Conservation (phyloP, 1,140 invertebrate species). For the Drosophila varians region DNA sequence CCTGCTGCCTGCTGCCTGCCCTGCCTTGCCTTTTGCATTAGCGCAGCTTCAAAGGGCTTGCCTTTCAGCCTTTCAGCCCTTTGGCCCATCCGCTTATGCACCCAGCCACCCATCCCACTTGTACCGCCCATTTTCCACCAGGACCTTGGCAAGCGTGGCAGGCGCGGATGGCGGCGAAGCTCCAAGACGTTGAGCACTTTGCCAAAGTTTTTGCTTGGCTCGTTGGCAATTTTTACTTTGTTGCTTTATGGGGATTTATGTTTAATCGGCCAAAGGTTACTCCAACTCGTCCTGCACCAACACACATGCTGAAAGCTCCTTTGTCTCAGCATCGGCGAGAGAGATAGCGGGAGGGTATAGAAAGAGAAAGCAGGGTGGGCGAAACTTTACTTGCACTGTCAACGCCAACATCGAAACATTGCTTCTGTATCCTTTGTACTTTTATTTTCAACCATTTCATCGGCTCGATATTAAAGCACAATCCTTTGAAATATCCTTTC, state of each 20-base stretch:
- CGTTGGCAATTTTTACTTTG: constrained; percentile 81
- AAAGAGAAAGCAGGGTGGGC: background rate
- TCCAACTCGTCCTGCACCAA: constrained; percentile 8
- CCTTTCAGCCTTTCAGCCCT: background rate
- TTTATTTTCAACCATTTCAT: background rate
- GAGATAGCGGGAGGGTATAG: background rate
- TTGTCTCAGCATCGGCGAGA: constrained; percentile 44
- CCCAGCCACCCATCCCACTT: background rate
- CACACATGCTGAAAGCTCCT: constrained; percentile 61
- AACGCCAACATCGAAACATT: constrained; percentile 37
- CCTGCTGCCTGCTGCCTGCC: background rate
- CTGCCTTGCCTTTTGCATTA: constrained; percentile 25
- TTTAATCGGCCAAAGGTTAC: constrained; percentile 80
- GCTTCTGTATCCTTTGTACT: background rate
- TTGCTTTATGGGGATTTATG: constrained; percentile 80
- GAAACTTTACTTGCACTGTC: constrained; percentile 29
- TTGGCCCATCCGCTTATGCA: background rate
- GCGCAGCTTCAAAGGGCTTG: constrained; percentile 65
- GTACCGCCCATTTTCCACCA: constrained; percentile 16
- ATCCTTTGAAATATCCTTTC: background rate
- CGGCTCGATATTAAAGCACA: background rate
- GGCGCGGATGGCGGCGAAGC: constrained; percentile 40
- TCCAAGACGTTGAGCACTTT: constrained; percentile 65
- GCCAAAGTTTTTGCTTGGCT: constrained; percentile 79
- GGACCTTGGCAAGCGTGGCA: constrained; percentile 40